phyloP scores from a whole-genome alignment of 2,888 invertebrate species.

The Molanna angustata region DNA sequence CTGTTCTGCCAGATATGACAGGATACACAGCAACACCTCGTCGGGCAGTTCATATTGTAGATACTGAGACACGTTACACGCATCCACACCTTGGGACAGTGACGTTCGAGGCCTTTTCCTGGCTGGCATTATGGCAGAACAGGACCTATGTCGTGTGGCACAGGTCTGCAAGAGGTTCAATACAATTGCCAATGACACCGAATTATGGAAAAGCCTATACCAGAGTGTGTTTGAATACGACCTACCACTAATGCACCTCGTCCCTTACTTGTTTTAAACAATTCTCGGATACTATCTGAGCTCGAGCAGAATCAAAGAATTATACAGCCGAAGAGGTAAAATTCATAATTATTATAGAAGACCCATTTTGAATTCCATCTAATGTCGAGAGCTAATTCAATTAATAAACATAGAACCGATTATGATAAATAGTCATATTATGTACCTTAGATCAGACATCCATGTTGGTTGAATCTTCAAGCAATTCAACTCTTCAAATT shows the following conservation, averaged over 20 bases:
- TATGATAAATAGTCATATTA: too few relatives aligned
- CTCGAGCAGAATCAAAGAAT: too few relatives aligned
- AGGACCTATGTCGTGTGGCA: slow-evolving; percentile 89
- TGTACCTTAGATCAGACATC: slow-evolving; percentile 65
- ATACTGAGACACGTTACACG: slow-evolving; percentile 67
- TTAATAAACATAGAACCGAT: too few relatives aligned
- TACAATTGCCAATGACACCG: slow-evolving; percentile 84
- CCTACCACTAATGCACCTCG: slow-evolving; percentile 88
- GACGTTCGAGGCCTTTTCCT: too few relatives aligned
- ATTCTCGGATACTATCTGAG: too few relatives aligned
- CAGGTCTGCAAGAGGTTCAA: slow-evolving; percentile 96
- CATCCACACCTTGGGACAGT: slow-evolving; percentile 53
- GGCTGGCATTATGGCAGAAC: too few relatives aligned
- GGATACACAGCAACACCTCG: slow-evolving; percentile 93
- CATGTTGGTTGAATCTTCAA: slow-evolving; percentile 80
- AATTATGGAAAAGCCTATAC: slow-evolving; percentile 93
- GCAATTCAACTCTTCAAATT: slow-evolving; percentile 65
- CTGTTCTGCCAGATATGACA: slow-evolving; percentile 92
- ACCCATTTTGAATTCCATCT: too few relatives aligned
- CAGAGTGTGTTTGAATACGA: slow-evolving; percentile 97
- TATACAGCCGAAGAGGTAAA: too few relatives aligned
- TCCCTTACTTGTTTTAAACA: slow-evolving; percentile 86
- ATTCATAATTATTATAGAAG: too few relatives aligned
- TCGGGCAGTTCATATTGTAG: slow-evolving; percentile 93
- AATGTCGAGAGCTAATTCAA: too few relatives aligned